phyloP scores from a whole-genome alignment of 2,888 invertebrate genomes.

The Sphecodes monilicornis region DNA sequence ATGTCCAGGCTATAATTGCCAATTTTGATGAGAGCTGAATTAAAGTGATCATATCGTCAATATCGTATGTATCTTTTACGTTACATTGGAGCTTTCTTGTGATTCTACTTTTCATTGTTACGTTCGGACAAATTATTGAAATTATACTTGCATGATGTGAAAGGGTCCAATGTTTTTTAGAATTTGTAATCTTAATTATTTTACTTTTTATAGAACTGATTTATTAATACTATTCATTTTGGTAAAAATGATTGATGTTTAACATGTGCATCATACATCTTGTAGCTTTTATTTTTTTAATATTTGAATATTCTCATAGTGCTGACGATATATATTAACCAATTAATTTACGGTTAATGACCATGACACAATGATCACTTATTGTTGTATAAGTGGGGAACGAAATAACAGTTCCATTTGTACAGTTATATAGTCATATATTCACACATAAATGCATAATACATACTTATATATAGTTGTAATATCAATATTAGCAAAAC shows the following conservation, averaged over 20 bases:
- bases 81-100: conserved; percentile 22
- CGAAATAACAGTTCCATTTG: conserved; percentile 77
- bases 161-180: conserved; percentile 48
- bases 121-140: conserved; percentile 7
- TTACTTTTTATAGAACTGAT: conserved; percentile 21
- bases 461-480: conserved; percentile 73
- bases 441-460: conserved; percentile 74
- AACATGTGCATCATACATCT: conserved; percentile 4
- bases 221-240: conserved; percentile 2
- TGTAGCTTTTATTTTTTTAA: neutral
- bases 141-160: conserved; percentile 13
- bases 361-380: conserved; percentile 62
- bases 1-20: conserved; percentile 80
- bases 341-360: conserved; percentile 61
- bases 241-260: neutral
- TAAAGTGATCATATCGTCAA: conserved; percentile 67
- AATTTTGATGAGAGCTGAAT: conserved; percentile 66
- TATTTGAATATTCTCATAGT: conserved; percentile 63
- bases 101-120: neutral
- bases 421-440: conserved; percentile 79
- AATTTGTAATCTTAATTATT: conserved; percentile 16
- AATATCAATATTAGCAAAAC: conserved; percentile 68
- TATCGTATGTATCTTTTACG: conserved; percentile 51
- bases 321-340: conserved; percentile 71
- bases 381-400: conserved; percentile 69